Evolutionary conservation across 1,140 invertebrate species (phyloP).

Genomic region (Megalopta genalis): DNA sequence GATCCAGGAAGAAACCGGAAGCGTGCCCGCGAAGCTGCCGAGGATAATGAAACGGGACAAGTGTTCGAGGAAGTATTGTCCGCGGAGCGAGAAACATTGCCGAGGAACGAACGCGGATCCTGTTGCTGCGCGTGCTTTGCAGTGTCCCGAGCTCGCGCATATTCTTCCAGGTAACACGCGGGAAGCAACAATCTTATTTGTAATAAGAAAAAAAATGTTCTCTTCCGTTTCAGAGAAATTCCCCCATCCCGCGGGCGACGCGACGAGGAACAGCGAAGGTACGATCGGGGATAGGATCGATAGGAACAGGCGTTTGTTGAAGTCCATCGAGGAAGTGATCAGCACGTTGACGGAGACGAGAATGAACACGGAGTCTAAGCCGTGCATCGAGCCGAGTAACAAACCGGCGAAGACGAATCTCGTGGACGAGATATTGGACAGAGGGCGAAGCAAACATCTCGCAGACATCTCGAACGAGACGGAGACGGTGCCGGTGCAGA

Average conservation of each 20-base stretch:
- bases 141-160: neutral
- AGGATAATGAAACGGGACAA: too few relatives aligned
- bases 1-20: neutral
- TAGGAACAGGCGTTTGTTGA: conserved; percentile 26
- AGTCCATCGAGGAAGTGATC: conserved; percentile 27
- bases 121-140: neutral
- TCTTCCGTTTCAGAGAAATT: neutral
- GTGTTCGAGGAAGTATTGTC: too few relatives aligned
- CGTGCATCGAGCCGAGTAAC: conserved; percentile 11
- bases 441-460: neutral
- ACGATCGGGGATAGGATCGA: neutral
- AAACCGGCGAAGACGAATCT: neutral
- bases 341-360: neutral
- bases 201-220: too few relatives aligned
- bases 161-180: neutral
- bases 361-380: neutral
- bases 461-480: neutral
- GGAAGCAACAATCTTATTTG: too few relatives aligned
- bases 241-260: neutral
- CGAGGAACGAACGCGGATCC: neutral
- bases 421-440: too few relatives aligned
- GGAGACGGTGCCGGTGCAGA: neutral
- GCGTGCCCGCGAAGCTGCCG: neutral
- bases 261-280: neutral
- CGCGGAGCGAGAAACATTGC: neutral